phyloP scores from a whole-genome alignment of 2,888 invertebrate genomes.

The Nymphalis c-album region DNA sequence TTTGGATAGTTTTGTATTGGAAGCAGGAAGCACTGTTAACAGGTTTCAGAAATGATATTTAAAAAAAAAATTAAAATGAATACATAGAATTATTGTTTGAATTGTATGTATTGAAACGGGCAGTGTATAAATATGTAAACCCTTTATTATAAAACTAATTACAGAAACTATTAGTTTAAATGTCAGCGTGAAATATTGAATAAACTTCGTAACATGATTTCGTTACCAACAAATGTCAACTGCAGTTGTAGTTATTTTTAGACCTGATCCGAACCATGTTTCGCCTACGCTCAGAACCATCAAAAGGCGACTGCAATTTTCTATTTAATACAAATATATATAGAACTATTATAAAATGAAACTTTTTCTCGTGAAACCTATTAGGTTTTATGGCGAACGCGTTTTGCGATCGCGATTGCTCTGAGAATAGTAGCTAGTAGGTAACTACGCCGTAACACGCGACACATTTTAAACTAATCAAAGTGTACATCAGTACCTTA shows the following conservation, averaged over 20 bases:
- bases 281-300: neutral
- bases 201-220: neutral
- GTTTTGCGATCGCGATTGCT: slow-evolving; percentile 5
- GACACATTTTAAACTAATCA: slow-evolving; percentile 6
- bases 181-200: neutral
- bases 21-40: too few species aligned
- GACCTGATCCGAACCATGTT: neutral
- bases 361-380: neutral
- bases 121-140: too few species aligned
- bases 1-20: too few species aligned
- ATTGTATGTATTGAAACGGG: too few species aligned
- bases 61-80: too few species aligned
- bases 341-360: neutral
- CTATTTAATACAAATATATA: neutral
- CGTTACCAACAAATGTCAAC: neutral
- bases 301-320: neutral
- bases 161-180: neutral
- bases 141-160: neutral
- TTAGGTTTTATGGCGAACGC: neutral
- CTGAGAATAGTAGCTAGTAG: neutral
- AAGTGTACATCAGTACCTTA: too few species aligned
- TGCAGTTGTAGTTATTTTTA: slow-evolving; percentile 16
- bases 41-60: too few species aligned
- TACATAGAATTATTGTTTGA: too few species aligned
- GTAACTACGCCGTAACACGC: slow-evolving; percentile 2